phyloP scores from a whole-genome alignment of 2,113 vertebrate genomes.

The Suncus etruscus region DNA sequence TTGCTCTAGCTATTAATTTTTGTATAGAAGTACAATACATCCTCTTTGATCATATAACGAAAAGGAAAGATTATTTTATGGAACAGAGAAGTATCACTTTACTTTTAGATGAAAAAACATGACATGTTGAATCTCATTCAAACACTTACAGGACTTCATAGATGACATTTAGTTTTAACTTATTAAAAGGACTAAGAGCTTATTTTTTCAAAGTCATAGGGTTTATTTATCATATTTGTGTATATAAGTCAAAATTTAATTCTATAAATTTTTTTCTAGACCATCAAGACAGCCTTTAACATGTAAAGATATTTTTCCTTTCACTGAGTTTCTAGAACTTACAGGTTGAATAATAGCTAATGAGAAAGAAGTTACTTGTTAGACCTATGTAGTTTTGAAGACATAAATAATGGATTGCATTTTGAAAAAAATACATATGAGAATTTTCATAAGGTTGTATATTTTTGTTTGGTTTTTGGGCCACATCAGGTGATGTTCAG shows the following conservation, averaged over 20 bases:
- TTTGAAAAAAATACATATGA: too few relatives aligned
- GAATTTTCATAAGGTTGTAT: too few relatives aligned
- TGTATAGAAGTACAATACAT: conserved; percentile 57
- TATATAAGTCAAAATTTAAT: conserved; percentile 71
- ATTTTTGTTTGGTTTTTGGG: too few relatives aligned
- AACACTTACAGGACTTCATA: conserved; percentile 53
- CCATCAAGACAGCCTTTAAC: conserved; percentile 51
- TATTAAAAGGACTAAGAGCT: conserved; percentile 33
- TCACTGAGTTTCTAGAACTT: neutral
- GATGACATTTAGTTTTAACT: conserved; percentile 47
- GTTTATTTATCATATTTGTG: conserved; percentile 55
- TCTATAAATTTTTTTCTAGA: neutral
- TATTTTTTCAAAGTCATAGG: conserved; percentile 51
- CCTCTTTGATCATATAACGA: conserved; percentile 48
- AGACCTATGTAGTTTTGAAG: neutral
- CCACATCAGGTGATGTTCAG: too few relatives aligned
- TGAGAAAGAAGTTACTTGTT: neutral
- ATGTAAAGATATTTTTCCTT: conserved; percentile 41
- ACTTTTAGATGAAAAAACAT: conserved; percentile 66
- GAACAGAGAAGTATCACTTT: conserved; percentile 54
- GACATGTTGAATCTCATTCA: conserved; percentile 48
- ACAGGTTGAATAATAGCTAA: neutral
- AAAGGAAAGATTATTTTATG: conserved; percentile 27
- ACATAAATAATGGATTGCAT: neutral
- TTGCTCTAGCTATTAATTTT: conserved; percentile 66